Conservation (phyloP, 1,140 invertebrate genomes). For the Cotesia glomerata region DNA sequence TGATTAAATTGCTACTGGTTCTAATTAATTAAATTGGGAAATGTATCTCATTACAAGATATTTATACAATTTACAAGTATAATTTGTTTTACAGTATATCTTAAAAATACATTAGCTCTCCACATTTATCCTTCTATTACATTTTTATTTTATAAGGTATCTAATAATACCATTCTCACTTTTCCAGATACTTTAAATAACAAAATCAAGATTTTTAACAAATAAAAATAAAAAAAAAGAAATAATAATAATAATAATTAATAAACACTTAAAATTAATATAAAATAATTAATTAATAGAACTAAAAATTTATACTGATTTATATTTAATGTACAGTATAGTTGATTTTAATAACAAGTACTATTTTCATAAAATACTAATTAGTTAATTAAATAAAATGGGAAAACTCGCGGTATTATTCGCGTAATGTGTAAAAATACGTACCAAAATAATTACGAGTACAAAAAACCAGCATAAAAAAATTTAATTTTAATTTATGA, state of each 20-base stretch:
- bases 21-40: neutral
- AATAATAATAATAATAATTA: neutral
- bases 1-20: no score
- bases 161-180: constrained; percentile 7
- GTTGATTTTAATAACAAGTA: no score
- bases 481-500: neutral
- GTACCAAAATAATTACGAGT: neutral
- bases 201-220: neutral
- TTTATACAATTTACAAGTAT: constrained; percentile 62
- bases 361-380: no score
- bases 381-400: neutral
- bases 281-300: no score
- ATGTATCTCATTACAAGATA: constrained; percentile 33
- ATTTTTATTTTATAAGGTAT: constrained; percentile 22
- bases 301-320: no score
- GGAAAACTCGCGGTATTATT: constrained; percentile 1
- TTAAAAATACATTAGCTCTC: constrained; percentile 55
- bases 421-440: no score
- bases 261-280: no score
- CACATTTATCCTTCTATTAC: constrained; percentile 28
- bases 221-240: neutral
- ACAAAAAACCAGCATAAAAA: neutral
- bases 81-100: constrained; percentile 53
- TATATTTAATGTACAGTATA: no score
- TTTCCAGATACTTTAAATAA: neutral